These are phyloP conservation scores for Phaenicophaeus curvirostris DNA, from an alignment of 2,797 vertebrate genomes.

Conservation along the genomic window DNA sequence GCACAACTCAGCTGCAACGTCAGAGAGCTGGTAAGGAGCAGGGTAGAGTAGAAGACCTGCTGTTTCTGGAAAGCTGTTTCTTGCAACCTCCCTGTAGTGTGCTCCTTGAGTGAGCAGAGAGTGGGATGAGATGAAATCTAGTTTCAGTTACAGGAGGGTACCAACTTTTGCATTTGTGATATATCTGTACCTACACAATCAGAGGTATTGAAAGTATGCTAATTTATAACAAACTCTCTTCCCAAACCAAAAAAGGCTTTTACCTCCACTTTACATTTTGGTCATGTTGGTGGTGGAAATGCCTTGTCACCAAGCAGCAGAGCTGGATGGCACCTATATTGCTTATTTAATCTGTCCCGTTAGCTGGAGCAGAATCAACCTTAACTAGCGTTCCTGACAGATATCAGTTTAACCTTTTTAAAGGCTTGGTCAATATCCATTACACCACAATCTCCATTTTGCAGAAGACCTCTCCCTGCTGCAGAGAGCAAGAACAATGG, in stretches of 20 bases:
- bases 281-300: not conserved
- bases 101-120: not conserved
- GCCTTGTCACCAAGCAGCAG: not conserved
- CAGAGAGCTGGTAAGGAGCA: rapidly evolving
- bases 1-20: rapidly evolving
- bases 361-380: not conserved
- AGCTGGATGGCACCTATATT: not conserved
- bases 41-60: rapidly evolving
- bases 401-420: not conserved
- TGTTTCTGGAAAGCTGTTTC: not conserved
- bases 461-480: not conserved
- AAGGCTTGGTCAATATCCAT: not conserved
- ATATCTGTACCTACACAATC: not conserved
- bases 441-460: not conserved
- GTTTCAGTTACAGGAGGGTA: not conserved
- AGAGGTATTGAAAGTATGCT: not conserved
- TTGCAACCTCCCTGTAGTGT: not conserved
- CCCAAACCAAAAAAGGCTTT: not conserved
- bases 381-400: not conserved
- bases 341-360: not conserved
- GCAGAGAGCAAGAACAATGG: not conserved
- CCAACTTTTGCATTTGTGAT: not conserved
- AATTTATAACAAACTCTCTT: not conserved
- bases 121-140: not conserved
- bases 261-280: not conserved